Conservation (phyloP, 2,113 vertebrate genomes). For the Nothocercus julius region DNA sequence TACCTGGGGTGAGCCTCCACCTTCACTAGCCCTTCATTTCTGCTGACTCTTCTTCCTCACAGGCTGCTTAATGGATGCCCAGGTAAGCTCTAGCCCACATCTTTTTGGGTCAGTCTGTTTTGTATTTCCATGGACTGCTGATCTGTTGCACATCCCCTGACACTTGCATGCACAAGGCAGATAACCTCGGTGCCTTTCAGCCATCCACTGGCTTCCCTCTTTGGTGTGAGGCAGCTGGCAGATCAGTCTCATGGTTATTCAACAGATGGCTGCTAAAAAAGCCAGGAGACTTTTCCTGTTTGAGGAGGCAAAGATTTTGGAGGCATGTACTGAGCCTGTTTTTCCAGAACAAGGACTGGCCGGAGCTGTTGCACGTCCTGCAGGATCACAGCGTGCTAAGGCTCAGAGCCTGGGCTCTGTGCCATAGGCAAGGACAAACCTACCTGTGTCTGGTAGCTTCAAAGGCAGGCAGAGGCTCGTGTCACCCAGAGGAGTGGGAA, state of each 20-base stretch:
- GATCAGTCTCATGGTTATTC: background rate
- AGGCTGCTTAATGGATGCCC: background rate
- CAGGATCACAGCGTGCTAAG: accelerated
- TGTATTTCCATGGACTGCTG: background rate
- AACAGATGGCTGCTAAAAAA: slow-evolving; percentile 1
- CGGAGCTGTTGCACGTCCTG: background rate
- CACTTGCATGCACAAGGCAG: background rate
- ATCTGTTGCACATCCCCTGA: background rate
- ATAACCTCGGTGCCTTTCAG: background rate
- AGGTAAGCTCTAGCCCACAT: background rate
- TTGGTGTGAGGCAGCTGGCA: background rate
- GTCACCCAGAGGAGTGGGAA: background rate
- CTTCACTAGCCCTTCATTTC: background rate
- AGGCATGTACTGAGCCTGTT: background rate
- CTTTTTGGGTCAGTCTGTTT: background rate
- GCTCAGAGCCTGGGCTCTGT: background rate
- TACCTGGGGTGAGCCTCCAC: background rate
- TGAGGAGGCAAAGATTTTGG: background rate
- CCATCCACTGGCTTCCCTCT: background rate
- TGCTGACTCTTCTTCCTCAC: background rate
- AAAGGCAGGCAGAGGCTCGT: background rate
- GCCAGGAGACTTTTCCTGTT: background rate
- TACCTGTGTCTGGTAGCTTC: background rate
- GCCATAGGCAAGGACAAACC: background rate
- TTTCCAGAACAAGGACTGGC: background rate